Evolutionary conservation across 2,797 vertebrate genomes (phyloP).

Genomic region (Mus minutoides): DNA sequence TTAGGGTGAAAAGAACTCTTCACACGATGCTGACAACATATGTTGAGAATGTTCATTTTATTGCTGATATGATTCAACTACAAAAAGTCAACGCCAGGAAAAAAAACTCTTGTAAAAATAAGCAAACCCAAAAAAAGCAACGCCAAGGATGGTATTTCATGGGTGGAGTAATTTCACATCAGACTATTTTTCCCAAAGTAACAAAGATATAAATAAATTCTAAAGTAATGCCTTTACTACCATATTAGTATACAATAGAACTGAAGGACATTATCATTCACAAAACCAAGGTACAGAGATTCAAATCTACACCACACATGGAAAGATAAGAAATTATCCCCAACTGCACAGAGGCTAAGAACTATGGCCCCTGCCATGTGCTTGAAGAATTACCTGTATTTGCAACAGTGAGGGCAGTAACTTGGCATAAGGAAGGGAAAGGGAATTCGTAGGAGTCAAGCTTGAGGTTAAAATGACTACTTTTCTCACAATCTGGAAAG

Average conservation of each 20-base stretch:
- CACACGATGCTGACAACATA: constrained; percentile 25
- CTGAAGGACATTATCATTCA: constrained; percentile 29
- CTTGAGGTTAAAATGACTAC: constrained; percentile 18
- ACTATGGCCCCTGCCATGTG: background rate
- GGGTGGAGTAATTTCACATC: constrained; percentile 69
- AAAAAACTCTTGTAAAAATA: constrained; percentile 74
- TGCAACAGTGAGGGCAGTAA: background rate
- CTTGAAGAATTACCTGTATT: constrained; percentile 10
- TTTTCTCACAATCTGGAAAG: background rate
- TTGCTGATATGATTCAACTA: background rate
- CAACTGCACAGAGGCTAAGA: background rate
- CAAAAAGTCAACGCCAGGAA: constrained; percentile 42
- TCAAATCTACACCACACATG: background rate
- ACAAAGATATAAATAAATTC: constrained; percentile 77
- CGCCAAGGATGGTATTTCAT: constrained; percentile 59
- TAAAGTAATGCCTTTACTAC: constrained; percentile 62
- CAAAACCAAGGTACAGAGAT: constrained; percentile 24
- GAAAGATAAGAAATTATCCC: background rate
- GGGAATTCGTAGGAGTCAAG: background rate
- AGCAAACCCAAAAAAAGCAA: constrained; percentile 75
- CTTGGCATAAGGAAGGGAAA: background rate
- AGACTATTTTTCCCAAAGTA: constrained; percentile 74
- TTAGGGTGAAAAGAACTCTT: constrained; percentile 26
- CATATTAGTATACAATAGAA: constrained; percentile 60
- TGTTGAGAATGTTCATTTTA: constrained; percentile 44